Base-by-base conservation (phyloP, 2,888 invertebrate genomes). In the Acholoe squamosa region DNA sequence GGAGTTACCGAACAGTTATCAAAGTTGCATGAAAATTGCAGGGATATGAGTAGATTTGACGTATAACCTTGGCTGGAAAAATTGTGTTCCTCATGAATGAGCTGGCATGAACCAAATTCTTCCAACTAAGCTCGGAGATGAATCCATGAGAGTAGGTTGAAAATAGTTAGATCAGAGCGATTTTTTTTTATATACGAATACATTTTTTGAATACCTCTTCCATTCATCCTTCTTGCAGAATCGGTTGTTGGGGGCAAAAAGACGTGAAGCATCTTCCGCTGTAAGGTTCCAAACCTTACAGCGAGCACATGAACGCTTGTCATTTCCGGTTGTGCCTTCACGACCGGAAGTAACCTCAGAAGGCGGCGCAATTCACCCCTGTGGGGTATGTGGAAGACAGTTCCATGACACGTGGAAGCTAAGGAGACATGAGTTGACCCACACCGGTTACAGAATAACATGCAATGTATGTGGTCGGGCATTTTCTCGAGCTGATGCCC, bases 401-500 rank as follows among this genome's bases (percentile, higher is more conserved):
- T 84, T 84, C 22, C 34, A 19, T 19, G 52, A 84, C 43, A n/a
- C 84, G 3, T 84, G 84, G 84, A 84, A 84, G 28, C 34, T 84
- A 22, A 19, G 28, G 51, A 31, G 84, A 34, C 84, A 84, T 52
- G 84, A 84, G 52, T 22, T 16, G 19, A 84, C 52, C 5, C 84
- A 84, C 84, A 84, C 84, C 19, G 84, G 84, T 51, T 19, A 33
- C n/a, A 43, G 25, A 25, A 51, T 84, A 19, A n/a, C 84, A 1
- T 84, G 84, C 25, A 34, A 84, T 51, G n/a, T 33, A 22, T 84
- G 84, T n/a, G 84, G 84, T 1, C 33, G 84, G 1, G 7, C 14
- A 14, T 84, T n/a, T 28, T 84, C 84, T 5, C 84, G 84, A 22
- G 3, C 43, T 1, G 84, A 84, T 51, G 84, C 84, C 7, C 84